Base-by-base conservation (phyloP, 1,140 invertebrate species). In the Eumaeus atala region DNA sequence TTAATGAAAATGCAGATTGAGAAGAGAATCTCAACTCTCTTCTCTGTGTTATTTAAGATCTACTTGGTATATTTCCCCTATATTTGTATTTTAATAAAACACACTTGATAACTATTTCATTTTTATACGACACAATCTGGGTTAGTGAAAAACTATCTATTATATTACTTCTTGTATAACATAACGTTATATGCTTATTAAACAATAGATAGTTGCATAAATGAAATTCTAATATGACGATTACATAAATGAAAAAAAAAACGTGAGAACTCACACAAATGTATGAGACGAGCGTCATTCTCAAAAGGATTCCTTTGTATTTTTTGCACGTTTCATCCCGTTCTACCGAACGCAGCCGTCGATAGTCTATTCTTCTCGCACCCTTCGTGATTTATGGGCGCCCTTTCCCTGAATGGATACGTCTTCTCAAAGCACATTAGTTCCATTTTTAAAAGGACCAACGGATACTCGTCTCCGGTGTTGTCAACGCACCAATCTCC, bases 401-500 rank as follows among this genome's bases (percentile, higher is more conserved):
- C 65, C 64, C 66, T 59, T 64, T 69, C 59, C 61, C 60, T 67
- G 40, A 60, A 48, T 51, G 58, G 49, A 54, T 36, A 54, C 51
- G 54, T 66, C 62, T 76, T 82, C 71, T 61, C 67, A 49, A 77
- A 78, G 75, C 74, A 72, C 71, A 62, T 76, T 81, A 72, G 74
- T 74, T 67, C 63, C 76, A 76, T 75, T 77, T 81, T 74, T 78
- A 77, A 77, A 78, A 67, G 49, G 67, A 40, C 56, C 70, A 66
- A 69, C 82, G 82, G 82, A 85, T 79, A 64, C 66, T 66, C 64
- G 77, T 71, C 82, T 85, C 79, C 82, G 77, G 75, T 79, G 74
- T 75, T 83, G 78, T 78, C 79, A 79, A 54, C 74, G 67, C 50
- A 54, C 59, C 70, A 67, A 66, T 67, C 59, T 65, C 66, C 53